A percentile compares a stretch with the other conserved stretches of the same genome.
phyloP scores from a whole-genome alignment of 2,113 vertebrate species.

The Syngnathus typhle region DNA sequence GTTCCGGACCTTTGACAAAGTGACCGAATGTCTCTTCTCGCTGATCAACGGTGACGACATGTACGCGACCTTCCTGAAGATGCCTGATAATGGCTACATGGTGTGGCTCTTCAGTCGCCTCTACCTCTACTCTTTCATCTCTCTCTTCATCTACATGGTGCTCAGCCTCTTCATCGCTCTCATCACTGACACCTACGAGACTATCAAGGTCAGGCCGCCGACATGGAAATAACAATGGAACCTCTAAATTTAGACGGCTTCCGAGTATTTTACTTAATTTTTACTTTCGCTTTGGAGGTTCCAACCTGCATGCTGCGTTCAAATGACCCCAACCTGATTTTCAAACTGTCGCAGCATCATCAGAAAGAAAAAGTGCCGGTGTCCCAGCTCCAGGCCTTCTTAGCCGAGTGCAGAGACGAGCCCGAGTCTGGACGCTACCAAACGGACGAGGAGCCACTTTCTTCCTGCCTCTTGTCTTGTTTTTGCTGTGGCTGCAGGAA shows the following conservation, averaged over 20 bases:
- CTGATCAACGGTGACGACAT: slow-evolving; percentile 93
- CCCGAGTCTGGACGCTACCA: slow-evolving; percentile 80
- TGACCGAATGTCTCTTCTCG: slow-evolving; percentile 89
- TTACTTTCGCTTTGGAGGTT: no score
- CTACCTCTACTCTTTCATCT: slow-evolving; percentile 92
- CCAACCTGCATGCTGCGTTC: not conserved
- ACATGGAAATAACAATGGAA: not conserved
- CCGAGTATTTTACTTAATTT: not conserved
- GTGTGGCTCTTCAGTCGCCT: slow-evolving; percentile 92
- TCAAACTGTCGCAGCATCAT: slow-evolving; percentile 71
- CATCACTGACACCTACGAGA: slow-evolving; percentile 91
- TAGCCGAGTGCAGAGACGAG: slow-evolving; percentile 81
- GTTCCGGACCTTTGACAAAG: slow-evolving; percentile 87
- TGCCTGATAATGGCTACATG: slow-evolving; percentile 81
- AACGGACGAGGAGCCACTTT: slow-evolving; percentile 63
- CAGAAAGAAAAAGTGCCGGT: slow-evolving; percentile 78
- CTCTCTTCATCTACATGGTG: slow-evolving; percentile 93
- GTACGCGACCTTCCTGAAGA: slow-evolving; percentile 84
- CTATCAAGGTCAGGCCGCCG: slow-evolving; percentile 81
- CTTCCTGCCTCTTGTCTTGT: slow-evolving; percentile 65
- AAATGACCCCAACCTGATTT: not conserved
- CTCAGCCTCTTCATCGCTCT: slow-evolving; percentile 93
- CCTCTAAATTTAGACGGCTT: not conserved
- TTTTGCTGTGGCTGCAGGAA: slow-evolving; percentile 35
- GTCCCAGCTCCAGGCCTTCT: slow-evolving; percentile 80